Evolutionary conservation across 2,888 invertebrate genomes (phyloP).

Genomic region (Caenorhabditis drosophilae): DNA sequence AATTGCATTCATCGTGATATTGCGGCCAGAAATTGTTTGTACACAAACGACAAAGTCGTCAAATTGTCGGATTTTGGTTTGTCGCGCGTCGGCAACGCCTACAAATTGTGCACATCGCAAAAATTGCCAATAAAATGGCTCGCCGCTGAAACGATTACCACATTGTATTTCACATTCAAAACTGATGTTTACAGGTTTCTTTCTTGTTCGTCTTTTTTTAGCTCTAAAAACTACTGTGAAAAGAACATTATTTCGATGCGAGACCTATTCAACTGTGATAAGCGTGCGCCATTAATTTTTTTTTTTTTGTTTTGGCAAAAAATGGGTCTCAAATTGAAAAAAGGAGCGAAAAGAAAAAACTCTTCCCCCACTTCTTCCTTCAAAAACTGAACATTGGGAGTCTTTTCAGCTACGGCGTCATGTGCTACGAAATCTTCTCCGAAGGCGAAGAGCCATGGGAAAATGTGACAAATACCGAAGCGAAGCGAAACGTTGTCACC

Average conservation of each 20-base stretch:
- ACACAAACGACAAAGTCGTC: conserved; percentile 12
- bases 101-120: conserved; percentile 23
- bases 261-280: too few species aligned
- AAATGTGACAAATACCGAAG: conserved; percentile 20
- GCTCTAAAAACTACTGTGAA: too few species aligned
- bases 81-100: conserved; percentile 22
- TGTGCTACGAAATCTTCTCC: conserved; percentile 41
- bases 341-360: too few species aligned
- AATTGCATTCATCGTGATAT: conserved; percentile 38
- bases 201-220: too few species aligned
- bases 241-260: too few species aligned
- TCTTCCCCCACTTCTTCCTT: too few species aligned
- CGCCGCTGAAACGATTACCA: conserved; percentile 24
- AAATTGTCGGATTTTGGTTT: conserved; percentile 46
- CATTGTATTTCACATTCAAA: neutral
- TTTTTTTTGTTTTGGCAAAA: too few species aligned
- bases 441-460: conserved; percentile 50
- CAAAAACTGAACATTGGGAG: neutral
- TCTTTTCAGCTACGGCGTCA: conserved; percentile 46
- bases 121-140: conserved; percentile 44
- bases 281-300: too few species aligned
- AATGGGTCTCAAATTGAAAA: too few species aligned
- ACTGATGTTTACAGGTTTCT: conserved; percentile 5
- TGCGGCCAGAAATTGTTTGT: conserved; percentile 29
- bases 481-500: conserved; percentile 5